Base-by-base conservation (phyloP, 2,888 invertebrate genomes). In the Tenthredo distinguenda region DNA sequence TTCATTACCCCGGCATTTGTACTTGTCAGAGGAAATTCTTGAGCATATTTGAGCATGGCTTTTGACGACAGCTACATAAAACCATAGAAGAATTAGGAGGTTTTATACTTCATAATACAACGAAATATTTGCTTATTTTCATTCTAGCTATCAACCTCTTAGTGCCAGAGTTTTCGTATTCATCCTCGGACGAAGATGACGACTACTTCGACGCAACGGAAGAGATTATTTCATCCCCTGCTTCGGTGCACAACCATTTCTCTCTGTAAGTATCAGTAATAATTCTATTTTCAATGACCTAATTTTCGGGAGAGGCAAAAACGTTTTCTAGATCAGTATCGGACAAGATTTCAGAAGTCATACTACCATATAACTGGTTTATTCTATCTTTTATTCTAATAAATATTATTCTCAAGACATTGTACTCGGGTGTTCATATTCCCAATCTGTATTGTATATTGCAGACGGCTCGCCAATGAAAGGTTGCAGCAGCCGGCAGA, bases 181-280 rank as follows among this genome's bases (percentile, higher is more conserved):
- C 99, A n/a, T 99, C 99, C 91, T 99, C 99, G 47, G 99, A 99
- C 93, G 98, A 97, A 85, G 98, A 98, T 92, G 99, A 99, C 86
- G 98, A 98, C 94, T 98, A 97, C 94, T 99, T 96, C 93, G 99
- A 99, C 94, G 98, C 98, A 6, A 97, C 97, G 90, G 98, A 98
- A 92, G 96, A 94, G 86, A 93, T 93, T 86, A 93, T 93, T 86
- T 90, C 92, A 40, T 90, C 91, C 34, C 92, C 91, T 4, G 89
- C 90, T 84, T 86, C 87, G 26, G 81, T 87, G 4, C 92, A 92
- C 86, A 91, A 90, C 89, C 90, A 91, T 87, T 87, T 88, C 85
- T 40, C 88, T 62, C 85, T 87, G 92, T 88, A 88, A 91, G 91
- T 90, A 90, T 88, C 68, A 55, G 68, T 34, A 15, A 84, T 55